A percentile compares a stretch with the other conserved stretches of the same genome.
These are phyloP conservation scores for Pseudomyrmex cubaensis DNA, from an alignment of 1,140 invertebrate species.

Conservation along the genomic window DNA sequence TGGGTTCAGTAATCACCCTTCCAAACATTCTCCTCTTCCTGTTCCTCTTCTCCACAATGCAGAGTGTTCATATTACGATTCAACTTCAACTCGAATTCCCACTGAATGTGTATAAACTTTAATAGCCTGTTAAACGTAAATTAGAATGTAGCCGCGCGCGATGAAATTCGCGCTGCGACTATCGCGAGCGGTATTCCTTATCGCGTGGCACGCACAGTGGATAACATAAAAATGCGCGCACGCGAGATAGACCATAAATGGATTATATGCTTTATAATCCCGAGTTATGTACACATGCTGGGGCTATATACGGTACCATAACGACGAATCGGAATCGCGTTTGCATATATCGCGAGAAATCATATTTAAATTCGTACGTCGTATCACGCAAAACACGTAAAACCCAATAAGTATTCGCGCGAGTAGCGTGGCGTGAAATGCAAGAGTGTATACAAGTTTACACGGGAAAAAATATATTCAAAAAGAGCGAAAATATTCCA, in stretches of 20 bases:
- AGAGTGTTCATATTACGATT: constrained; percentile 48
- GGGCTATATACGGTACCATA: neutral
- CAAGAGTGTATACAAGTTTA: constrained; percentile 6
- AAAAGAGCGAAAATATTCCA: neutral
- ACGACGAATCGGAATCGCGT: constrained; percentile 32
- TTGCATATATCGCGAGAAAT: constrained; percentile 26
- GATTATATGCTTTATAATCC: constrained; percentile 48
- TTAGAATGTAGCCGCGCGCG: constrained; percentile 47
- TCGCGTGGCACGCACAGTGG: constrained; percentile 3
- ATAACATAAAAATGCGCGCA: constrained; percentile 36
- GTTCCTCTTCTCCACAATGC: too few species aligned
- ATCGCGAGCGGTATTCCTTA: constrained; percentile 43
- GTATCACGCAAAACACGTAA: neutral
- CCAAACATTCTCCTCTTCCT: constrained; percentile 25
- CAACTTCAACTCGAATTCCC: constrained; percentile 46
- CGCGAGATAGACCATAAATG: constrained; percentile 36
- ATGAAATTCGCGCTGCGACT: constrained; percentile 38
- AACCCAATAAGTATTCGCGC: constrained; percentile 14
- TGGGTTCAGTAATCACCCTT: constrained; percentile 56
- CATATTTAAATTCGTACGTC: constrained; percentile 24
- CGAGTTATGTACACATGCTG: neutral
- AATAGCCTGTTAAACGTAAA: constrained; percentile 60
- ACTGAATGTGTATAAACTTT: constrained; percentile 57
- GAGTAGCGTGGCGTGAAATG: neutral
- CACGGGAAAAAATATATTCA: neutral